phyloP scores from a whole-genome alignment of 2,888 invertebrate species.

The Tribolium freemani region DNA sequence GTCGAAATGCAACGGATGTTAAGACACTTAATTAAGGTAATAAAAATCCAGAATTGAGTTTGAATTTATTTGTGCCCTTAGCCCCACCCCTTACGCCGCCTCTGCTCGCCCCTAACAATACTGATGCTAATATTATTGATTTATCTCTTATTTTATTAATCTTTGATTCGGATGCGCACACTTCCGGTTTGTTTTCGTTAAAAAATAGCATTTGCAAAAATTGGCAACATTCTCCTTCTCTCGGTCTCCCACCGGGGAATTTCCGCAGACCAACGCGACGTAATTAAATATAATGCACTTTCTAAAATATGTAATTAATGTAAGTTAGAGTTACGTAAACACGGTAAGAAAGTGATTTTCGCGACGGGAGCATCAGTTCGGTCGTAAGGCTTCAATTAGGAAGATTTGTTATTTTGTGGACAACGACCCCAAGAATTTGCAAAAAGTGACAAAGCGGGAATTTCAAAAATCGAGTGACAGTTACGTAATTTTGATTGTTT shows the following conservation, averaged over 20 bases:
- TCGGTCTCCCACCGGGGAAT: background rate
- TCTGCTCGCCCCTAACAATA: background rate
- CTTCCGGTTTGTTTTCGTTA: background rate
- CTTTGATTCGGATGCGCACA: background rate
- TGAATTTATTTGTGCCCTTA: no score
- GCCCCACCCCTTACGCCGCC: no score
- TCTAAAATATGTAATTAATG: background rate
- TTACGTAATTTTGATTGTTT: conserved; percentile 1
- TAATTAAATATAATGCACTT: background rate
- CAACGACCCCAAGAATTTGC: background rate
- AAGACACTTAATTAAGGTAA: no score
- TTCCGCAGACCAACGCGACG: background rate
- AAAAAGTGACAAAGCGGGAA: background rate
- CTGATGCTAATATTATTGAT: background rate
- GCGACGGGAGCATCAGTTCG: background rate
- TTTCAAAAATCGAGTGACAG: background rate
- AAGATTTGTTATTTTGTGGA: background rate
- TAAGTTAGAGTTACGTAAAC: background rate
- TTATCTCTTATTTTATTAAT: background rate
- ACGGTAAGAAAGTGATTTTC: background rate
- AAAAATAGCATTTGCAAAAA: background rate
- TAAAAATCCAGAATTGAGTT: no score
- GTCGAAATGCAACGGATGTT: background rate
- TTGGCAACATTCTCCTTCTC: background rate
- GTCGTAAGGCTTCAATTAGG: background rate